Conservation (phyloP, 2,113 vertebrate species). For the Seriola rivoliana region DNA sequence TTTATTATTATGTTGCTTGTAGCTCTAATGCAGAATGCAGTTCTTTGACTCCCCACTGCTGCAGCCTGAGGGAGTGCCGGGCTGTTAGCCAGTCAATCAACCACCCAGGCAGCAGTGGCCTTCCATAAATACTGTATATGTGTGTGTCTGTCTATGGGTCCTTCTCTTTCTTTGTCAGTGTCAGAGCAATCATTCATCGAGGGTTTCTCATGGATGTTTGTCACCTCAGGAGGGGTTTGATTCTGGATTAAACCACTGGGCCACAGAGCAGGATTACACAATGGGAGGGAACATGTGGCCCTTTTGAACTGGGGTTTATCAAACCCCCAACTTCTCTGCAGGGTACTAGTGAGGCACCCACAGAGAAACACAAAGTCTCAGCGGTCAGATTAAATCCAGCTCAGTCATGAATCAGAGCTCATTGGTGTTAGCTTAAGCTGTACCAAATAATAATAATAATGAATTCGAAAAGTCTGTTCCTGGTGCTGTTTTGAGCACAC, state of each 20-base stretch:
- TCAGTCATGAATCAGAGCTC: conserved; percentile 7
- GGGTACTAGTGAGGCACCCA: conserved; percentile 23
- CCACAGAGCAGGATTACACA: conserved; percentile 63
- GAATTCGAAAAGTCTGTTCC: not conserved
- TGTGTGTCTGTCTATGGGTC: conserved; percentile 4
- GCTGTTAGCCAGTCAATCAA: conserved; percentile 53
- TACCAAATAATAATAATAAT: not conserved
- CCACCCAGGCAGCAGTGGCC: conserved; percentile 33
- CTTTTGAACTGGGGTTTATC: conserved; percentile 63
- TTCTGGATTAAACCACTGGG: conserved; percentile 62
- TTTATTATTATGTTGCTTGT: conserved; percentile 20
- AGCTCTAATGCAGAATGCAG: conserved; percentile 11
- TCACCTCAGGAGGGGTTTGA: conserved; percentile 61
- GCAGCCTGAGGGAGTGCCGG: conserved; percentile 18
- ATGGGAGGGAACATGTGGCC: conserved; percentile 68
- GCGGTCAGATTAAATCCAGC: conserved; percentile 17
- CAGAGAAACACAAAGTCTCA: conserved; percentile 28
- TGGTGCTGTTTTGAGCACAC: not conserved
- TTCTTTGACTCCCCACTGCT: conserved; percentile 40
- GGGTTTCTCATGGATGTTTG: conserved; percentile 43
- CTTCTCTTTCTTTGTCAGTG: conserved; percentile 34
- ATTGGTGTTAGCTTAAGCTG: conserved; percentile 27
- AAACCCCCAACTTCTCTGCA: conserved; percentile 27
- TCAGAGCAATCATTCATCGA: conserved; percentile 47
- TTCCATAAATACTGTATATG: conserved; percentile 32